A percentile compares a stretch with the other conserved stretches of the same genome.
Conservation (phyloP, 2,113 vertebrate species). For the Daboia siamensis region DNA sequence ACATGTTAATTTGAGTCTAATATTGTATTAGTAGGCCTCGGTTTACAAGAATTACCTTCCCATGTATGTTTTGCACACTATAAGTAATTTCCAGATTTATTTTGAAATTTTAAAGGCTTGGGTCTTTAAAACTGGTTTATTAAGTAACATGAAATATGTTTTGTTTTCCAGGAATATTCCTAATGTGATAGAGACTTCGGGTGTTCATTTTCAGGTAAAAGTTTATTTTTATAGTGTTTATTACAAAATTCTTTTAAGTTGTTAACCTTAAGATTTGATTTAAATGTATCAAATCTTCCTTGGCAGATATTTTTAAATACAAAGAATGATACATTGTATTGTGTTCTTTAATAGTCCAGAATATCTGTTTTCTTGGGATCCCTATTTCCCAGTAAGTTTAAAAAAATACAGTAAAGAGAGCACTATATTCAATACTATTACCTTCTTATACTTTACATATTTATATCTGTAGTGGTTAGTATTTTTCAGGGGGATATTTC, state of each 20-base stretch:
- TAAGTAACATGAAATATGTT: constrained; percentile 20
- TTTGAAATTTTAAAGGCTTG: constrained; percentile 16
- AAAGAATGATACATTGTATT: neutral
- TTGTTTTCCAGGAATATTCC: constrained; percentile 77
- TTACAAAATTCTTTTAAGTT: neutral
- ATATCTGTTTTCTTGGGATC: neutral
- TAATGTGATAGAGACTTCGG: constrained; percentile 95
- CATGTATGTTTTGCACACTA: neutral
- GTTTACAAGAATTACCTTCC: neutral
- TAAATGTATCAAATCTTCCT: neutral
- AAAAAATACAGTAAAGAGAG: neutral
- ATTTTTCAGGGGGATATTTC: neutral
- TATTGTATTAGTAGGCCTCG: neutral
- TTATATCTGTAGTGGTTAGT: neutral
- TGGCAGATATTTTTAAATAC: neutral
- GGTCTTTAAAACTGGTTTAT: constrained; percentile 2
- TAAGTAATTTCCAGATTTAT: constrained; percentile 7
- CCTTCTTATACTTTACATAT: neutral
- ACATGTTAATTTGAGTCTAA: neutral
- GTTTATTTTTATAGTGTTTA: neutral
- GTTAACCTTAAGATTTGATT: neutral
- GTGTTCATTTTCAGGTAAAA: constrained; percentile 96
- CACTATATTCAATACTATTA: neutral
- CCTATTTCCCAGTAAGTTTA: neutral
- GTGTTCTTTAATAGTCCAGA: neutral